Evolutionary conservation across 2,888 invertebrate species (phyloP), one percentile per base, ranked within the genome.

Genomic region (Synergus laeviventris): DNA sequence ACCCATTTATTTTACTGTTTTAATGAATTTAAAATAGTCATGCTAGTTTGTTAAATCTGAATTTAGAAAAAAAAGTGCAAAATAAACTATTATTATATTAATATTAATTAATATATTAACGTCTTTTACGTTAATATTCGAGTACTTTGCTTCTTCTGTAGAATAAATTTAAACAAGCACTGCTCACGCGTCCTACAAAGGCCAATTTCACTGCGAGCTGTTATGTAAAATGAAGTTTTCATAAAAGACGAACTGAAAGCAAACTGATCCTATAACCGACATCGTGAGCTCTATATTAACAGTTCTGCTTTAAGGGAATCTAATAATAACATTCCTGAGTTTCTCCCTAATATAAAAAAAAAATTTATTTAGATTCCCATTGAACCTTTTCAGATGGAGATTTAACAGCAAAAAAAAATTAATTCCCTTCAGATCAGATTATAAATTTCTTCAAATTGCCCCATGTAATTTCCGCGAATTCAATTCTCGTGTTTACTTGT

Each of bases 191-290:
- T 70, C 31, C 24, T 31, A 49, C 70, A 49, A 70, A 31, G 45
- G 31, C 70, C 70, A 49, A 70, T 70, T 70, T 70, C 42, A 70
- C 24, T 70, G 31, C 70, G 45, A 70, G 70, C 45, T 70, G 31
- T 70, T 70, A 70, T 70, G 70, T 45, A 70, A 70, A 70, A 49
- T 70, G 24, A 49, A 70, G 49, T 70, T 70, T 49, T 70, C 70
- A 70, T 49, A 70, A 70, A 70, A 70, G 70, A 11, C 24, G 42
- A 66, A 66, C 42, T 24, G 16, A 49, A 70, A 70, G 70, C 45
- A 70, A 49, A 70, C 49, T 31, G 45, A 70, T 70, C 70, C n/a
- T 66, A 16, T 45, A 70, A 70, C 31, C 31, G 49, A 66, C 66
- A 24, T 36, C 11, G 31, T n/a, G 70, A 70, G 49, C 70, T 45